Evolutionary conservation across 1,140 invertebrate species (phyloP).

Genomic region (Laupala kohalensis): DNA sequence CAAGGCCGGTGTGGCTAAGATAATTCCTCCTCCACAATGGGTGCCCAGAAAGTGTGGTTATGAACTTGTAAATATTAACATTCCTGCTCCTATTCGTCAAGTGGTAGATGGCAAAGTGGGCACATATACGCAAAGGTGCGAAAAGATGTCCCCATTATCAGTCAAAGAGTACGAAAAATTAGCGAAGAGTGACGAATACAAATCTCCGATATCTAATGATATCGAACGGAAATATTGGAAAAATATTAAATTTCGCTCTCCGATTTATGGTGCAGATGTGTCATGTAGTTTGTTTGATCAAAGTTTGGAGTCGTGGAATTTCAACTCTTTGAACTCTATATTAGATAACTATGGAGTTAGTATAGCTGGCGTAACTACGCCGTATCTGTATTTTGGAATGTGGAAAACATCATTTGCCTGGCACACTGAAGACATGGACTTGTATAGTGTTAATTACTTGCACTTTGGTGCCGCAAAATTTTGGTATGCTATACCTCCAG

Average conservation of each 20-base stretch:
- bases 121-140: constrained; percentile 89
- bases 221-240: constrained; percentile 97
- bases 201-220: constrained; percentile 80
- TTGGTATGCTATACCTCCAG: constrained; percentile 73
- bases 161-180: constrained; percentile 78
- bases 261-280: constrained; percentile 93
- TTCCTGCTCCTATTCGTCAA: constrained; percentile 80
- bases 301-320: constrained; percentile 43
- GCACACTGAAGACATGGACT: neutral
- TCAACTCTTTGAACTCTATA: constrained; percentile 12
- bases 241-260: constrained; percentile 78
- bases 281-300: constrained; percentile 86
- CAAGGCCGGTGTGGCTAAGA: constrained; percentile 85
- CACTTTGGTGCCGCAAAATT: neutral
- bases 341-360: neutral
- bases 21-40: constrained; percentile 90
- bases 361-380: neutral
- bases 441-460: neutral
- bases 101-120: constrained; percentile 78
- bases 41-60: constrained; percentile 73
- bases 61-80: constrained; percentile 58
- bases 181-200: constrained; percentile 55
- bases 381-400: neutral
- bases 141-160: constrained; percentile 82
- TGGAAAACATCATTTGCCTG: neutral